phyloP scores from a whole-genome alignment of 2,113 vertebrate genomes.

The Ptyas mucosa region DNA sequence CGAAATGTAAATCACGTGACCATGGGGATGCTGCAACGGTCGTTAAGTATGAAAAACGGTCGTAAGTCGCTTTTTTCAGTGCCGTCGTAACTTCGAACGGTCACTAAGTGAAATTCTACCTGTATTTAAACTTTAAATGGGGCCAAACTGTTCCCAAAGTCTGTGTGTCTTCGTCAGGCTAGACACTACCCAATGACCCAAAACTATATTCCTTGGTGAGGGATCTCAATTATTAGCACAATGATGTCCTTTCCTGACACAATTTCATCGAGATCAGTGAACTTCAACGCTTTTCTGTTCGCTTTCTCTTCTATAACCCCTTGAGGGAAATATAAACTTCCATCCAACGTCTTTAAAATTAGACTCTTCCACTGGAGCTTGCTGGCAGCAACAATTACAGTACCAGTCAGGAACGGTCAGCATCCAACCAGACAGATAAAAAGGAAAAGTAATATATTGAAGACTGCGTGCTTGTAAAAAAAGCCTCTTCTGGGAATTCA shows the following conservation, averaged over 20 bases:
- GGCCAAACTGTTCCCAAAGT: not conserved
- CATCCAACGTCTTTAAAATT: not conserved
- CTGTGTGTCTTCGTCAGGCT: not conserved
- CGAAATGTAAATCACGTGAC: too few relatives aligned
- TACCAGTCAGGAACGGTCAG: not conserved
- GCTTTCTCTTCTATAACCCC: not conserved
- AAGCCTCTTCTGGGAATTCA: not conserved
- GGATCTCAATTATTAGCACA: not conserved
- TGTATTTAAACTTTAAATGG: not conserved
- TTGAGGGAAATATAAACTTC: not conserved
- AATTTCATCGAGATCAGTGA: not conserved
- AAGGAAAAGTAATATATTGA: not conserved
- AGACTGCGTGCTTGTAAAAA: not conserved
- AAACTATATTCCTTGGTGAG: not conserved
- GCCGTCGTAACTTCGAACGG: too few relatives aligned
- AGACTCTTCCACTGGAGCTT: not conserved
- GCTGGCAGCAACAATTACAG: not conserved
- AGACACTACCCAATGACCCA: not conserved
- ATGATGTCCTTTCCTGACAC: not conserved
- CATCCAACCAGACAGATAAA: not conserved
- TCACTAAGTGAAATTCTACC: not conserved
- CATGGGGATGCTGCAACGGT: too few relatives aligned
- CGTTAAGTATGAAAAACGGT: not conserved
- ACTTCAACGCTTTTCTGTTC: not conserved
- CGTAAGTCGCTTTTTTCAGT: not conserved